phyloP scores from a whole-genome alignment of 2,888 invertebrate genomes.

The Coleophora deauratella region DNA sequence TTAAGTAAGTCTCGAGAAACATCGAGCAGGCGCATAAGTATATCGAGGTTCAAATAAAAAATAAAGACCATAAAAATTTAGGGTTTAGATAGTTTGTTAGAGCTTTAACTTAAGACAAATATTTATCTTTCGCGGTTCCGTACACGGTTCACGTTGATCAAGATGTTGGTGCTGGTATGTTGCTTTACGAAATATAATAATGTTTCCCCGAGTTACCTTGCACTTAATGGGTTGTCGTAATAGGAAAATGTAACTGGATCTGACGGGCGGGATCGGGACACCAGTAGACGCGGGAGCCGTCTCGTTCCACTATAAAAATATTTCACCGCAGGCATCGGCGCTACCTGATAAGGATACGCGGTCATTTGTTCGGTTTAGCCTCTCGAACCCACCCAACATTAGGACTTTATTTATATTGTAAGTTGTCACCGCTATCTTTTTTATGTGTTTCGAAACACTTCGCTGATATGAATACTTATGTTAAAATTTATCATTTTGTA shows the following conservation, averaged over 20 bases:
- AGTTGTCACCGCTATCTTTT: conserved; percentile 31
- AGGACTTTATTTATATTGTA: conserved; percentile 42
- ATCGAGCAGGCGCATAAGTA: conserved; percentile 30
- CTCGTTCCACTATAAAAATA: conserved; percentile 61
- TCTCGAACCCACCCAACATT: conserved; percentile 37
- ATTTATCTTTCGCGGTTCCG: conserved; percentile 31
- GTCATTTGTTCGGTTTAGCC: conserved; percentile 52
- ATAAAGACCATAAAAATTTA: conserved; percentile 43
- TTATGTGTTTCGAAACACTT: conserved; percentile 43
- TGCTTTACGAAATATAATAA: conserved; percentile 35
- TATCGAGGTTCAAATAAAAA: conserved; percentile 39
- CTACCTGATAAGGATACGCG: conserved; percentile 69
- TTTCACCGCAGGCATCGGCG: conserved; percentile 54
- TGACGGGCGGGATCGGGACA: conserved; percentile 24
- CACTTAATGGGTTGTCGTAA: conserved; percentile 38
- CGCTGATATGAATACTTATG: conserved; percentile 35
- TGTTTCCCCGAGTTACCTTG: conserved; percentile 32
- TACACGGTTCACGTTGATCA: conserved; percentile 18
- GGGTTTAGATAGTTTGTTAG: conserved; percentile 25
- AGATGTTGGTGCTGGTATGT: conserved; percentile 13
- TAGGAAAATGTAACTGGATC: conserved; percentile 56
- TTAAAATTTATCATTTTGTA: conserved; percentile 12
- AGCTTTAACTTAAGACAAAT: conserved; percentile 33
- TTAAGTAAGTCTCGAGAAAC: conserved; percentile 36
- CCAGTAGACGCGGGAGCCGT: conserved; percentile 54